Base-by-base conservation (phyloP, 2,797 vertebrate species). In the Argentina silus region DNA sequence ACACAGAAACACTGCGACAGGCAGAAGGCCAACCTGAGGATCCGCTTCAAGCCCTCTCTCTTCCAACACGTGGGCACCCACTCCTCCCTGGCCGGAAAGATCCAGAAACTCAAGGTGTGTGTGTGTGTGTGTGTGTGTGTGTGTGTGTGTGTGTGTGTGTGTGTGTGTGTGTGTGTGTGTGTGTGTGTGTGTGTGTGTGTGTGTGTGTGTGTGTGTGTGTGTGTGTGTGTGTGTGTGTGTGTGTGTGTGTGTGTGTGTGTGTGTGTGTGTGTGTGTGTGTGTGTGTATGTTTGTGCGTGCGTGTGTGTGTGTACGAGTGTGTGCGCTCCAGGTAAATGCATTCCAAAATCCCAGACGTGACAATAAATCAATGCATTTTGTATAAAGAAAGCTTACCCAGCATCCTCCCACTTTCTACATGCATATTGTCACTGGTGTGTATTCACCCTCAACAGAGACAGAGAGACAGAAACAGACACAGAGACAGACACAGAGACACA, bases 21-120 rank as follows among this genome's bases (percentile, higher is more conserved):
- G 63, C 98, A 99, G 92, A 99, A 99, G 78, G 97, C 97, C 67
- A 99, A 99, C 86, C 94, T 98, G 84, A 94, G 98, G 86, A 96
- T 99, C 82, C 96, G 98, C 21, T 99, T 99, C 86, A 99, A 99
- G 80, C 98, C 98, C 0, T 99, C 97, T 0, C 96, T 99, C 53
- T 99, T 99, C 92, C 98, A 99, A 83, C 97, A 99, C 0, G 96
- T 99, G 42, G 98, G 98, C 72, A 98, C 96, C 0, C 97, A 99
- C 88, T 99, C 97, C 0, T 99, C 98, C 2, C 92, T 99, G 82
- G 97, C 98, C 0, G 98, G 98, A 69, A 99, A 99, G 89, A 98
- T 99, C 76, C 98, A 99, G 93, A 99, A 98, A 74, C 94, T 99
- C 78, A 99, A 98, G 95, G 97, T 99, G 67, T 0, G 7, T 5